Evolutionary conservation across 92 coral and sea anemone genomes (phyloP).

Genomic region (Palythoa heliodiscus): DNA sequence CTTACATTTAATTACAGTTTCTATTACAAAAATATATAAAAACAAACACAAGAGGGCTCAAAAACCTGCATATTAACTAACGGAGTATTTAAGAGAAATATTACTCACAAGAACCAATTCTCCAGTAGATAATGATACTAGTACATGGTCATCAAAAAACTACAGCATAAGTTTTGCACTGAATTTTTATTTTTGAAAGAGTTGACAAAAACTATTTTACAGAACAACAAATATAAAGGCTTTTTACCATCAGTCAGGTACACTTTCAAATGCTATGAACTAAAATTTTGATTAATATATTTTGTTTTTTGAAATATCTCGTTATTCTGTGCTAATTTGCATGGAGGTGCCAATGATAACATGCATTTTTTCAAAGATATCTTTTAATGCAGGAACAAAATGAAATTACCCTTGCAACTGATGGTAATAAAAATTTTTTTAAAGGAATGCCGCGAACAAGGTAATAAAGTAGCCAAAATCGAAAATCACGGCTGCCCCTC

Average conservation of each 20-base stretch:
- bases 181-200: not conserved
- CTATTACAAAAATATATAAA: constrained; percentile 39
- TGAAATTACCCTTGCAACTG: not conserved
- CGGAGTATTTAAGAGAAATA: not conserved
- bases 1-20: constrained; percentile 16
- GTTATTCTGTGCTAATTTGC: not conserved
- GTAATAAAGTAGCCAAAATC: not conserved
- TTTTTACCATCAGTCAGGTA: not conserved
- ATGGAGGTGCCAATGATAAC: too few species aligned
- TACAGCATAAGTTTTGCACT: not conserved
- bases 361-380: too few species aligned
- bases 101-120: not conserved
- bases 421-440: not conserved
- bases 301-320: not conserved
- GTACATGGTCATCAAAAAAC: not conserved
- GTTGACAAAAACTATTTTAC: not conserved
- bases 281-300: not conserved
- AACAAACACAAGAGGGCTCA: not conserved
- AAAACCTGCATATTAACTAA: not conserved
- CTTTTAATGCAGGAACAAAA: not conserved
- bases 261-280: not conserved
- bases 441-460: not conserved
- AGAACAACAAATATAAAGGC: not conserved
- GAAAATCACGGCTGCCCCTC: not conserved
- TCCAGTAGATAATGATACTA: not conserved